Base-by-base conservation (phyloP, 2,797 vertebrate genomes). In the Sebastes cheni region DNA sequence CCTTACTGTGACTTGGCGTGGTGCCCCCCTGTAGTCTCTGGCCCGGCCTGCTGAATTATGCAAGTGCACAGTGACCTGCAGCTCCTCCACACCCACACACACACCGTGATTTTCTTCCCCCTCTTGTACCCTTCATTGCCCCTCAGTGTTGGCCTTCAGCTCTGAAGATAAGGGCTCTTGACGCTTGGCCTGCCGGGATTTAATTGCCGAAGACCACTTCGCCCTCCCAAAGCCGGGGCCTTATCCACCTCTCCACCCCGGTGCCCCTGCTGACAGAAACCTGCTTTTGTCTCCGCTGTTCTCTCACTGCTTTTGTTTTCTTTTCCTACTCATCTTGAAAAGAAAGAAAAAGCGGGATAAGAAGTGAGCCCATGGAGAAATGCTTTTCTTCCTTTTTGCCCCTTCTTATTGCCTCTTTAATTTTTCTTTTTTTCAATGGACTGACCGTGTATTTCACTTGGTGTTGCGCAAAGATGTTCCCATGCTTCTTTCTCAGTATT, bases 81-180 rank as follows among this genome's bases (percentile, higher is more conserved):
- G 58, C 85, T 77, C 72, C 75, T 75, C 61, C 70, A 78, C 68
- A 39, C 36, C 13, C 36, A 39, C 74, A 32, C 13, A 56, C 71
- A 74, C 68, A 81, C 64, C 3, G 9, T 59, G 25, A 3, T 78
- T 69, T 81, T 82, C 50, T 46, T 39, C 67, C 75, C 82, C 80
- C 76, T 83, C 67, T 74, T 65, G 36, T 76, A 82, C 73, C 80
- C 81, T 85, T 86, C 76, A 78, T 46, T 84, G 75, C 50, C 67
- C 86, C 78, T 80, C 79, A 68, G 81, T 61, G 82, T 86, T 81
- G 85, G 91, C 88, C 86, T 91, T 91, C 69, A 77, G 82, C 77
- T 90, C 82, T 91, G 75, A 90, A 89, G 87, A 93, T 90, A 93
- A 94, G 86, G 80, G 81, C 89, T 93, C 90, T 93, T 92, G 90